Evolutionary conservation across 2,797 vertebrate genomes (phyloP).

Genomic region (Neostethus bicornis): DNA sequence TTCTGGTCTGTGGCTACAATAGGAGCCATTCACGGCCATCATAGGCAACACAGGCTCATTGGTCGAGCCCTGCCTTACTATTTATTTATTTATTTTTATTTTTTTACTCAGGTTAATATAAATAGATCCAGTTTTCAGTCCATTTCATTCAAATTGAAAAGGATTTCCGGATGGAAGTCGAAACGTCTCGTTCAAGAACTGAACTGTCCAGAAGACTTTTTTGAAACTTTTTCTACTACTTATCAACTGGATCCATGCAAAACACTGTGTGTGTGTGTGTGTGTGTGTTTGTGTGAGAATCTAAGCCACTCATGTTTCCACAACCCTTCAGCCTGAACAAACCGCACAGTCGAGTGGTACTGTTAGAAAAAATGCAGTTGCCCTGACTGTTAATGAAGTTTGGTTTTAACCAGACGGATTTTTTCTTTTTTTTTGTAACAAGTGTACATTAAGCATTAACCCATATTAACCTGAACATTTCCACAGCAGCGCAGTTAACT

Average conservation of each 20-base stretch:
- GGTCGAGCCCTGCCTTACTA: no score
- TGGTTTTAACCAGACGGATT: constrained; percentile 51
- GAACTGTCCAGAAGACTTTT: no score
- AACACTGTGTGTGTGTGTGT: constrained; percentile 8
- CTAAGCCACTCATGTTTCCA: constrained; percentile 18
- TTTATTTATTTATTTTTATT: no score
- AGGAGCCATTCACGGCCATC: no score
- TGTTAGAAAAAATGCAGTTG: constrained; percentile 7
- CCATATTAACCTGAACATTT: constrained; percentile 61
- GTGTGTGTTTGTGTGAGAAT: background rate
- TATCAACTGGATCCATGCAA: constrained; percentile 28
- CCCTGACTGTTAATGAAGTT: constrained; percentile 51
- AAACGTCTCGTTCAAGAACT: no score
- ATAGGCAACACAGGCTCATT: no score
- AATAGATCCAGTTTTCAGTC: no score
- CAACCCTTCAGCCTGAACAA: constrained; percentile 12
- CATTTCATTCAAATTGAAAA: no score
- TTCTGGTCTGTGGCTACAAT: no score
- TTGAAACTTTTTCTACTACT: no score
- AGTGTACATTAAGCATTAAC: constrained; percentile 66
- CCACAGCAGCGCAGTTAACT: constrained; percentile 47
- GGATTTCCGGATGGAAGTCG: no score
- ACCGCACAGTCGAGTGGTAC: constrained; percentile 1
- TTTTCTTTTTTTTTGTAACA: constrained; percentile 56
- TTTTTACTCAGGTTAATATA: no score